These are phyloP conservation scores for Phymanthus crucifer DNA, from an alignment of 92 coral and sea anemone species.

Conservation along the genomic window DNA sequence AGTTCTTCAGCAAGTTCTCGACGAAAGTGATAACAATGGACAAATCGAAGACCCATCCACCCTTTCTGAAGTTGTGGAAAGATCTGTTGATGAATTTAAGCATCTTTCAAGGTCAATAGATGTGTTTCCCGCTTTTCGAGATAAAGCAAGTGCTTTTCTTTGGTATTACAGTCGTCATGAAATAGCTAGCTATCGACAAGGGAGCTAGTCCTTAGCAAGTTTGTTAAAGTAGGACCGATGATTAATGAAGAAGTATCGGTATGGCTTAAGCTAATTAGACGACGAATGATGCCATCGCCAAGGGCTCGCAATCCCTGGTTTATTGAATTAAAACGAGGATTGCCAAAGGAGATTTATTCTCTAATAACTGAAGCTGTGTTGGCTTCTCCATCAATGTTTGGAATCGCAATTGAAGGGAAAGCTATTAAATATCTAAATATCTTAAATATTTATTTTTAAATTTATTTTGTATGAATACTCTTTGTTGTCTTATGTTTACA, in stretches of 20 bases:
- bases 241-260: conserved; percentile 25
- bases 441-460: too few species aligned
- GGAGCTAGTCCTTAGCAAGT: conserved; percentile 22
- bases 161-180: background rate
- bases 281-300: conserved; percentile 42
- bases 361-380: conserved; percentile 43
- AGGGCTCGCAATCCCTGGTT: conserved; percentile 55
- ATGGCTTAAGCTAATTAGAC: conserved; percentile 36
- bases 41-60: background rate
- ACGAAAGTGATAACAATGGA: conserved; percentile 8
- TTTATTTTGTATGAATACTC: too few species aligned
- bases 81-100: conserved; percentile 17
- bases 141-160: conserved; percentile 4
- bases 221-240: conserved; percentile 25
- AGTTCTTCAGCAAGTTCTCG: background rate
- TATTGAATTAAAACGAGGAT: conserved; percentile 49
- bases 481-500: too few species aligned
- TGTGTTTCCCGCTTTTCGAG: conserved; percentile 16
- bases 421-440: too few species aligned
- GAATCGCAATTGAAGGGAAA: conserved; percentile 25
- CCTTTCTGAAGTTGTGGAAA: conserved; percentile 12
- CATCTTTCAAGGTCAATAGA: conserved; percentile 3
- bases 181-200: background rate
- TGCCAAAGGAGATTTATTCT: conserved; percentile 46
- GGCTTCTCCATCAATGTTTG: conserved; percentile 41